These are phyloP conservation scores for Lasioglossum zephyrum DNA, from an alignment of 2,888 invertebrate species.

Conservation along the genomic window DNA sequence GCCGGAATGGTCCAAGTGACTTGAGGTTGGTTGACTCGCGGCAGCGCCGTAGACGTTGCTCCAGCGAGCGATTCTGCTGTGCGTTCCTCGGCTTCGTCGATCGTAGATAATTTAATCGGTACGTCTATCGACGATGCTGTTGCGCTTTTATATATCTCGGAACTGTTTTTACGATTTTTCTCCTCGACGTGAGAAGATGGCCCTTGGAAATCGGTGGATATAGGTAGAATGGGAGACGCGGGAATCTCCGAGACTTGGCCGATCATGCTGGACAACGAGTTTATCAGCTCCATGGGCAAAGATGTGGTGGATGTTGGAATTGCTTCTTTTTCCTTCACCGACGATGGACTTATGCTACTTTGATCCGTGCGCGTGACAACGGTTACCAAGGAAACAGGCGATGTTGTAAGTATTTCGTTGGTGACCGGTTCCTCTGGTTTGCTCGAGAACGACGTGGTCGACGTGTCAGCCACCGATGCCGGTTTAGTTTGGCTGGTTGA, in stretches of 20 bases:
- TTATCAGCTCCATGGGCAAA: slow-evolving; percentile 74
- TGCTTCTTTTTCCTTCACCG: neutral
- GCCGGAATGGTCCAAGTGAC: neutral
- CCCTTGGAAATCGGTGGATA: slow-evolving; percentile 41
- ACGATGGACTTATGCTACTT: neutral
- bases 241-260: slow-evolving; percentile 76
- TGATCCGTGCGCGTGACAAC: neutral
- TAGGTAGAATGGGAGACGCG: slow-evolving; percentile 68
- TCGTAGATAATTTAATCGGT: neutral
- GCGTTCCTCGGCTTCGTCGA: neutral
- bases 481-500: neutral
- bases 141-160: neutral
- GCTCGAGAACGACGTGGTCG: neutral
- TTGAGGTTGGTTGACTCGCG: neutral
- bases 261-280: slow-evolving; percentile 79
- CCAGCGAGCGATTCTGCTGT: neutral
- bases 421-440: neutral
- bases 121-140: neutral
- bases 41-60: neutral
- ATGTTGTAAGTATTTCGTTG: neutral
- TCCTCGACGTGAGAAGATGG: neutral
- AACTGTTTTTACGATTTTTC: neutral
- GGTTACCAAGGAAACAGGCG: neutral
- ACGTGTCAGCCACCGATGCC: neutral
- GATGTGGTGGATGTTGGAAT: slow-evolving; percentile 56